Base-by-base conservation (phyloP, 2,113 vertebrate genomes). In the Archocentrus centrarchus region DNA sequence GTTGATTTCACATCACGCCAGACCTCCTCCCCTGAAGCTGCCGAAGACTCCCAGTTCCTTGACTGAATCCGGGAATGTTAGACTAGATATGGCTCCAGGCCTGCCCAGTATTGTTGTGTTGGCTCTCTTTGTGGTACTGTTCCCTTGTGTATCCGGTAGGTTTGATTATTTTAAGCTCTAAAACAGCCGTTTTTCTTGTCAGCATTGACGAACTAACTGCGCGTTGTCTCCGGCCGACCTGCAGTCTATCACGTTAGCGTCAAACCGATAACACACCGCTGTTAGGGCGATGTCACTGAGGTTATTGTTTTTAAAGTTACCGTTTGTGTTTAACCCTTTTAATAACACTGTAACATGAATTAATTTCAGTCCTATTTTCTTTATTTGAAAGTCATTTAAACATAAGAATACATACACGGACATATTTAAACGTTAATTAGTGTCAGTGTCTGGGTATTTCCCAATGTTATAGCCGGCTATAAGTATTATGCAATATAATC, bases 61-160 rank as follows among this genome's bases (percentile, higher is more conserved):
- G n/a, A 2, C 47, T 30, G 41, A 30, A 17, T 66, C 60, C 68
- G 17, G 55, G 75, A 86, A 4, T 50, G 37, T 27, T 3, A 5
- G 37, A 59, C 50, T 2, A 87, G 66, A 47, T 75, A 95, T 96
- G 95, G 93, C 89, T 86, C 53, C 81, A 3, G 66, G 84, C 80
- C 70, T 88, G 37, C 4, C 37, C 11, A 0, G 58, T 81, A 24
- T 89, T 15, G 61, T 87, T 5, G 37, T 90, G 20, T 30, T 92
- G 68, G 62, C 58, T 17, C 6, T 93, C 2, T 83, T 55, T 60
- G 76, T 63, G 17, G 2, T 7, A 3, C n/a, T 95, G 27, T 37
- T 50, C 3, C 35, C 85, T 0, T 6, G 3, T 20, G 87, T 90
- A 1, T 85, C 53, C 3, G 94, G 95, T 95, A 50, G 91, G 94